Evolutionary conservation across 2,797 vertebrate genomes (phyloP).

Genomic region (Erpetoichthys calabaricus): DNA sequence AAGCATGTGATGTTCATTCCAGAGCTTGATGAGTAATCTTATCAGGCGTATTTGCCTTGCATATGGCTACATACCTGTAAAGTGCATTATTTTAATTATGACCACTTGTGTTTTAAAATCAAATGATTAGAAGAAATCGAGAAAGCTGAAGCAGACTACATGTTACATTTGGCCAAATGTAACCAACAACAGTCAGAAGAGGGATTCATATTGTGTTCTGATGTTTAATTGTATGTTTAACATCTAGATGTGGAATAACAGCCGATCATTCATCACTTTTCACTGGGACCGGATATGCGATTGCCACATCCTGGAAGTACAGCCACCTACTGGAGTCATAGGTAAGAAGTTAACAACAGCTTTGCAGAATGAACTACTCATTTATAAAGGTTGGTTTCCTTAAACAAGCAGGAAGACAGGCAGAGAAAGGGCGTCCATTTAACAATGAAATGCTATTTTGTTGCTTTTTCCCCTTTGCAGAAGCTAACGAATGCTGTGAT

Average conservation of each 20-base stretch:
- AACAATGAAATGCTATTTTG: not conserved
- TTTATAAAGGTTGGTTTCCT: not conserved
- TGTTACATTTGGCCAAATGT: too few relatives aligned
- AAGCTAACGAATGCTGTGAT: constrained; percentile 47
- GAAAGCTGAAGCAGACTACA: too few relatives aligned
- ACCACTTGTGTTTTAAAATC: too few relatives aligned
- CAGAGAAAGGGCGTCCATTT: not conserved
- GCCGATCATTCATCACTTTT: constrained; percentile 63
- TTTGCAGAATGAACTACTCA: too few relatives aligned
- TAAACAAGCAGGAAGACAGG: not conserved
- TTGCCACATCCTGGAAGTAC: constrained; percentile 63
- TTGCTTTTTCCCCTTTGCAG: constrained; percentile 29
- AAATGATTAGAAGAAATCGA: too few relatives aligned
- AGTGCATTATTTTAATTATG: too few relatives aligned
- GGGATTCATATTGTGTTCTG: not conserved
- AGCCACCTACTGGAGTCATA: constrained; percentile 61
- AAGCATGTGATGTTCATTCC: too few relatives aligned
- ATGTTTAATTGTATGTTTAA: not conserved
- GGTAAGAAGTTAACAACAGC: constrained; percentile 40
- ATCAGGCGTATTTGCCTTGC: too few relatives aligned
- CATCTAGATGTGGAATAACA: constrained; percentile 86
- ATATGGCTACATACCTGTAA: too few relatives aligned
- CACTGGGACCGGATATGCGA: constrained; percentile 54
- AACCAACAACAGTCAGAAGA: too few relatives aligned
- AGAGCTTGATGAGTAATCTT: too few relatives aligned